A percentile compares a stretch with the other conserved stretches of the same genome.
Evolutionary conservation across 2,888 invertebrate species (phyloP).

Genomic region (Eupithecia exiguata): DNA sequence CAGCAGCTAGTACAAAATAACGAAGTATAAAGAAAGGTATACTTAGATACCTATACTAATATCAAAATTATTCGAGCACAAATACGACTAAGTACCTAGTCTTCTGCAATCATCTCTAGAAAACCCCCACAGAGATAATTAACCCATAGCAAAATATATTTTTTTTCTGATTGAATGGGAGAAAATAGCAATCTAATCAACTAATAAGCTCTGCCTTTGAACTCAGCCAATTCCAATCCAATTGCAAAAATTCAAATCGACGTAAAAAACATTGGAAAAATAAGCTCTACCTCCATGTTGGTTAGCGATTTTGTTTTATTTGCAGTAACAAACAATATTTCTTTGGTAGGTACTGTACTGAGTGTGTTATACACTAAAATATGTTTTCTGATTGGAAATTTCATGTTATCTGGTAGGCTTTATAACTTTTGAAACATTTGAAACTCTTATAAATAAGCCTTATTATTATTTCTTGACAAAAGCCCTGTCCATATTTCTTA

Average conservation of each 20-base stretch:
- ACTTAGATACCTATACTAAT: neutral
- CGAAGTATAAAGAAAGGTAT: neutral
- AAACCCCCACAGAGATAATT: constrained; percentile 8
- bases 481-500: neutral
- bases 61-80: constrained; percentile 4
- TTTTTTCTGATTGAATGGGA: constrained; percentile 7
- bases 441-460: too few species aligned
- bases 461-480: neutral
- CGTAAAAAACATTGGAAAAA: constrained; percentile 25
- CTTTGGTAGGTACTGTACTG: neutral
- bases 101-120: neutral
- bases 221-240: constrained; percentile 37
- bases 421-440: too few species aligned
- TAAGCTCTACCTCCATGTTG: constrained; percentile 14
- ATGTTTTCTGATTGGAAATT: neutral
- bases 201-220: constrained; percentile 35
- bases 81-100: neutral
- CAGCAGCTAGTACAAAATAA: too few species aligned
- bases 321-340: neutral
- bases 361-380: neutral
- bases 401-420: neutral
- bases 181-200: constrained; percentile 37
- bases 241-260: constrained; percentile 32
- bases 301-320: neutral
- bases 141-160: neutral